Conservation (phyloP, 2,113 vertebrate species). For the Terrapene triunguis region DNA sequence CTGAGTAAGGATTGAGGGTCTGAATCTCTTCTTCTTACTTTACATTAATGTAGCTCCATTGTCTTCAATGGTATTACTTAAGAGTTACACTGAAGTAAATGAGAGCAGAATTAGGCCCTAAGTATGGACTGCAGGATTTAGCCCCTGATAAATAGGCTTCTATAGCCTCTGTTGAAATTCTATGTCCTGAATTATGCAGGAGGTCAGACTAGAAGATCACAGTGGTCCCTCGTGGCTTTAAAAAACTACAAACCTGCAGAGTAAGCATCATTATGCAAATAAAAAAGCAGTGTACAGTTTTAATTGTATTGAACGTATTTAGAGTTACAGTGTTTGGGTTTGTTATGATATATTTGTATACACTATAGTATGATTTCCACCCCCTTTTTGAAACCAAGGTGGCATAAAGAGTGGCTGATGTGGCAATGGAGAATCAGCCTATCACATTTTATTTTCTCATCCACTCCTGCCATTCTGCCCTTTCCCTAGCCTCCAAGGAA, state of each 20-base stretch:
- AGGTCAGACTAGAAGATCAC: background rate
- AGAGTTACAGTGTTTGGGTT: background rate
- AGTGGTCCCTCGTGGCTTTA: background rate
- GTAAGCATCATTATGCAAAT: accelerated
- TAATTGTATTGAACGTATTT: background rate
- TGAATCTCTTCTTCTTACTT: background rate
- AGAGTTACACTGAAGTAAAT: background rate
- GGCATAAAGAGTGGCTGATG: accelerated
- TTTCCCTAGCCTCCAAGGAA: background rate
- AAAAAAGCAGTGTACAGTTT: background rate
- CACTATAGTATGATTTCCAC: background rate
- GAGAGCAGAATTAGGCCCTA: background rate
- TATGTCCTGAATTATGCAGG: accelerated
- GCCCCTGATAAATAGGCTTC: background rate
- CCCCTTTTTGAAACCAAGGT: background rate
- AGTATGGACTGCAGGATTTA: background rate
- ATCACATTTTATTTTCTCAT: background rate
- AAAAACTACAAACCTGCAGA: background rate
- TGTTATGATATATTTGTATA: background rate
- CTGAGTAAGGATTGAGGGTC: background rate
- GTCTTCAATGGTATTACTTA: background rate
- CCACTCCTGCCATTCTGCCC: accelerated
- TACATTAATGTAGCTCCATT: background rate
- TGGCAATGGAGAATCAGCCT: background rate
- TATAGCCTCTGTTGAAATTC: background rate